Base-by-base conservation (phyloP, 2,113 vertebrate genomes). In the Saimiri boliviensis region DNA sequence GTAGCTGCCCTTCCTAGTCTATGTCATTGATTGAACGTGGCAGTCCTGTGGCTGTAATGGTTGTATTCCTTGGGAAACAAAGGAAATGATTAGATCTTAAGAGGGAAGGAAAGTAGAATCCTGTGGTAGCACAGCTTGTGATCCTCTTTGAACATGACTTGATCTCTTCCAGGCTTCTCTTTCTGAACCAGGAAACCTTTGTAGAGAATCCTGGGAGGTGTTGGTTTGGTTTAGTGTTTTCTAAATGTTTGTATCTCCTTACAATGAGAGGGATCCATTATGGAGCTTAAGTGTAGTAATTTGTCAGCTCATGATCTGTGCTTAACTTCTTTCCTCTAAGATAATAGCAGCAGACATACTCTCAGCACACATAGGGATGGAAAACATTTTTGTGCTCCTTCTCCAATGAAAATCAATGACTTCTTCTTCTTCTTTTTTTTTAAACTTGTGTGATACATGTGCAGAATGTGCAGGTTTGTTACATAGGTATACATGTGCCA, bases 61-160 rank as follows among this genome's bases (percentile, higher is more conserved):
- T 93, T 96, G 96, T 95, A 81, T 95, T 98, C 70, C 97, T 96
- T 96, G 93, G 80, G 95, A 97, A 94, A 95, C 96, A 97, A 96
- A 96, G 93, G 88, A 91, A 80, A 45, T 58, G 93, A 96, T 97
- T 96, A 97, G 97, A 40, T 92, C 89, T 93, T 89, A 63, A 86
- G 92, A 97, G 93, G 66, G 42, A 52, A 92, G 63, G 93, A 63
- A 79, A 79, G 89, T 79, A 77, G 93, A 85, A 42, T 80, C 96
- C 95, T 77, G 95, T 70, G 86, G 95, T 49, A 86, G 45, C 96
- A 80, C 96, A 97, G 94, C 96, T 93, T 93, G 96, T 13, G 16
- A 40, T 87, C 63, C 66, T 88, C 88, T 96, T 92, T 97, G 96
- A 97, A 97, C 92, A 5, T 52, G 83, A 87, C 89, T 92, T 91